Percentiles rank a stretch among this genome's conserved stretches.
phyloP scores from a whole-genome alignment of 2,113 vertebrate species.

The Antechinus stuartii region DNA sequence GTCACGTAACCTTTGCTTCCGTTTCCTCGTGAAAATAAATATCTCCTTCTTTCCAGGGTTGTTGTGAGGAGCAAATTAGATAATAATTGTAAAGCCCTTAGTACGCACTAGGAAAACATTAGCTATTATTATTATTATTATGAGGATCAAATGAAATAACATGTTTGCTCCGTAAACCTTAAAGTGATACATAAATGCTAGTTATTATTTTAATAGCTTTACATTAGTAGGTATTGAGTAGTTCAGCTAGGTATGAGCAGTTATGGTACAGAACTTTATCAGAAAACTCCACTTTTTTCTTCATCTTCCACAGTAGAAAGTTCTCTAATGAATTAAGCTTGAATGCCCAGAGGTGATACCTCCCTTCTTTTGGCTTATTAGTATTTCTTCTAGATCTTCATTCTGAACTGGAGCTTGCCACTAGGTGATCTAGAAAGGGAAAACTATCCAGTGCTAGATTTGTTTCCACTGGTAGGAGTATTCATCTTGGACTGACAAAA shows the following conservation, averaged over 20 bases:
- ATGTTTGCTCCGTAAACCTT: not conserved
- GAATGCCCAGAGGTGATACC: not conserved
- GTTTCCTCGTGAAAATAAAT: no score
- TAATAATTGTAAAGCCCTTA: no score
- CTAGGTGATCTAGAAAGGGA: not conserved
- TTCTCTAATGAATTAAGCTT: not conserved
- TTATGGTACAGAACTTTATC: not conserved
- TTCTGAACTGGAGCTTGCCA: not conserved
- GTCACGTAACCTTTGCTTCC: no score
- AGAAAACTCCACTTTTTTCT: not conserved
- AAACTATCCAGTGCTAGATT: no score
- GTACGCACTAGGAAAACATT: not conserved
- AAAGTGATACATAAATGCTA: not conserved
- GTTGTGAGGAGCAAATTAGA: no score
- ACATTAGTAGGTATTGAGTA: not conserved
- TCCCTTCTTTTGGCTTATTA: not conserved
- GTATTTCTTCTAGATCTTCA: not conserved
- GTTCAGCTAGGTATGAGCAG: not conserved
- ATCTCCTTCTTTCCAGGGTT: no score
- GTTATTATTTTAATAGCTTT: not conserved
- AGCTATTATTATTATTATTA: not conserved
- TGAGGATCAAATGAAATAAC: not conserved
- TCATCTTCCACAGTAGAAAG: not conserved
- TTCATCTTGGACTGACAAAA: not conserved
- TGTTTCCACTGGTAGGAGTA: not conserved